Percentiles rank a stretch among this genome's conserved stretches.
phyloP scores from a whole-genome alignment of 1,140 invertebrate genomes.

The Pseudachorutes palmiensis region DNA sequence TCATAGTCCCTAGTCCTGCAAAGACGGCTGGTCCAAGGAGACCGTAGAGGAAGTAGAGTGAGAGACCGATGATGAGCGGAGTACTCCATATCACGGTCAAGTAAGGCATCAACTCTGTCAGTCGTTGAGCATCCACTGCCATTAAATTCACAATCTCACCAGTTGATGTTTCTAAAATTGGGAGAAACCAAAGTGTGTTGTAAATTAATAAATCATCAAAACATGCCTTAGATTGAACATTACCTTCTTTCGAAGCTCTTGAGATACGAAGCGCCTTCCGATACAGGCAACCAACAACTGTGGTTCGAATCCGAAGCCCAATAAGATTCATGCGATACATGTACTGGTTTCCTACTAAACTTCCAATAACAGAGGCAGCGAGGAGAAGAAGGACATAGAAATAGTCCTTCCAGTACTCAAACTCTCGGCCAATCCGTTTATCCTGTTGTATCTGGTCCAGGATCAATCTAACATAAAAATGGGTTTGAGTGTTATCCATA shows the following conservation, averaged over 20 bases:
- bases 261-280: slow-evolving; percentile 69
- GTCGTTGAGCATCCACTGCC: slow-evolving; percentile 46
- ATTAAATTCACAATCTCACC: slow-evolving; percentile 53
- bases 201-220: slow-evolving; percentile 1
- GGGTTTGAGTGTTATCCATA: background rate
- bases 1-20: slow-evolving; percentile 47
- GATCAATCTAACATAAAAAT: slow-evolving; percentile 48
- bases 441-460: slow-evolving; percentile 46
- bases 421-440: slow-evolving; percentile 33
- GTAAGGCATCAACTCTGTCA: slow-evolving; percentile 10
- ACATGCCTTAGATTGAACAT: background rate
- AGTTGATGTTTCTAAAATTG: slow-evolving; percentile 42
- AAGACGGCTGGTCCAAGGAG: slow-evolving; percentile 46
- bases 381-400: slow-evolving; percentile 70
- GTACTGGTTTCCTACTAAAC: slow-evolving; percentile 78
- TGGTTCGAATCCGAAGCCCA: slow-evolving; percentile 81
- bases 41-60: slow-evolving; percentile 44
- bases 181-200: background rate
- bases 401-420: slow-evolving; percentile 74
- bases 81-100: slow-evolving; percentile 10
- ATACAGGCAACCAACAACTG: slow-evolving; percentile 86
- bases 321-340: slow-evolving; percentile 85
- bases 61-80: slow-evolving; percentile 35
- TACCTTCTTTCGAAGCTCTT: slow-evolving; percentile 60
- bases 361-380: slow-evolving; percentile 72